phyloP scores from a whole-genome alignment of 1,140 invertebrate species.

The Bombus vancouverensis region DNA sequence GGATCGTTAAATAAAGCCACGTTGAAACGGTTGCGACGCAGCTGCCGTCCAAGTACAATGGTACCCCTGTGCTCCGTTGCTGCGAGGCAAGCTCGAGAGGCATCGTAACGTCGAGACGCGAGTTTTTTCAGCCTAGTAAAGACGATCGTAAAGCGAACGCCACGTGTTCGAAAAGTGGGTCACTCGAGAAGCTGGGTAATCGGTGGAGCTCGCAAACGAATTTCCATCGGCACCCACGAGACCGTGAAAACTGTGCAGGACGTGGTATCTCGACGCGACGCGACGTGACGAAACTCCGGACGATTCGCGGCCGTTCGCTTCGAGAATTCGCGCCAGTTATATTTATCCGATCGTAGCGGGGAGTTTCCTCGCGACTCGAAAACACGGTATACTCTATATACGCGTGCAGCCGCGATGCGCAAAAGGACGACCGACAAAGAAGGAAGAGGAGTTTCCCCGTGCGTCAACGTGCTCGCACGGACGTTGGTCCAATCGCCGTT shows the following conservation, averaged over 20 bases:
- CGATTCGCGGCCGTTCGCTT: not conserved
- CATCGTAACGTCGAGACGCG: conserved; percentile 49
- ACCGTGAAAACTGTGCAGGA: not conserved
- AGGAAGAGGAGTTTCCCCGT: conserved; percentile 45
- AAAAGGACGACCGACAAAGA: conserved; percentile 56
- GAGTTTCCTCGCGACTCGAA: conserved; percentile 25
- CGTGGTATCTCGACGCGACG: not conserved
- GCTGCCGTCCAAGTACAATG: conserved; percentile 63
- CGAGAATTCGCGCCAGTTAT: conserved; percentile 41
- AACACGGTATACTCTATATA: not conserved
- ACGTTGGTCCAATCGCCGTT: not conserved
- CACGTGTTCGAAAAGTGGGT: conserved; percentile 54
- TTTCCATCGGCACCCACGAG: not conserved
- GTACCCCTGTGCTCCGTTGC: conserved; percentile 61
- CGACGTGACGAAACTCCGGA: not conserved
- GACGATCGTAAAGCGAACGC: conserved; percentile 54
- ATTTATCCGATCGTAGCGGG: conserved; percentile 34
- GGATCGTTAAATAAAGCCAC: conserved; percentile 39
- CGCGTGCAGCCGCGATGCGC: not conserved
- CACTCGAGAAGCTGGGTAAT: not conserved
- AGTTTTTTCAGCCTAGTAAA: conserved; percentile 51
- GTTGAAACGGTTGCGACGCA: conserved; percentile 49
- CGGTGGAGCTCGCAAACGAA: not conserved
- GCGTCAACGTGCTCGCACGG: conserved; percentile 31
- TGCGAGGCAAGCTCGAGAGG: conserved; percentile 48